A percentile compares a stretch with the other conserved stretches of the same genome.
phyloP scores from a whole-genome alignment of 2,888 invertebrate species.

The Leptogaster cylindrica region DNA sequence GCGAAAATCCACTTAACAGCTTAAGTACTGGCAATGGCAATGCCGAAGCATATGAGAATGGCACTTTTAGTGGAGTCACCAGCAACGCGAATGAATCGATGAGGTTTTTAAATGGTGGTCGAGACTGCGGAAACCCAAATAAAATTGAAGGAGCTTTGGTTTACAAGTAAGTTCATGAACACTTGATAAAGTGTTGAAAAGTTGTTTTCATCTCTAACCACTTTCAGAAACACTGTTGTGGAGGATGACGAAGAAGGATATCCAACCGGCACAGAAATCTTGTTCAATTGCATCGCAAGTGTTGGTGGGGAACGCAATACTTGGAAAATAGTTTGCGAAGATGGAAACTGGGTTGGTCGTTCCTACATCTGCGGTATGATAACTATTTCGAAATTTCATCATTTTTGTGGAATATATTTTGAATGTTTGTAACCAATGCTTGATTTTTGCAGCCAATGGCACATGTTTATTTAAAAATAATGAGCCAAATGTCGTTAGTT shows the following conservation, averaged over 20 bases:
- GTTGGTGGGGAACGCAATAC: conserved; percentile 82
- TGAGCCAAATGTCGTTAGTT: conserved; percentile 80
- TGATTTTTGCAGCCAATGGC: conserved; percentile 67
- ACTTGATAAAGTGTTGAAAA: neutral
- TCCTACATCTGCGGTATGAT: conserved; percentile 77
- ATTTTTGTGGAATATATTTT: conserved; percentile 55
- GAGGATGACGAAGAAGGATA: conserved; percentile 73
- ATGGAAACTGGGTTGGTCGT: conserved; percentile 83
- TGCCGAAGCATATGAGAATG: conserved; percentile 33
- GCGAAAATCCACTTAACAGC: conserved; percentile 48
- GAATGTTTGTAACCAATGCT: conserved; percentile 22
- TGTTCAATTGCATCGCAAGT: conserved; percentile 82
- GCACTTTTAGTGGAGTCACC: neutral
- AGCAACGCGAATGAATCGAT: conserved; percentile 51
- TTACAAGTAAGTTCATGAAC: conserved; percentile 62
- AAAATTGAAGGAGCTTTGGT: conserved; percentile 80
- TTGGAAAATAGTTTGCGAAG: conserved; percentile 85
- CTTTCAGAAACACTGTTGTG: conserved; percentile 69
- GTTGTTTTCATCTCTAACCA: neutral
- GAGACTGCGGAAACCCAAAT: conserved; percentile 58
- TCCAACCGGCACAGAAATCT: conserved; percentile 82
- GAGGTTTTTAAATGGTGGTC: conserved; percentile 49
- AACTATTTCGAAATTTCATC: conserved; percentile 47
- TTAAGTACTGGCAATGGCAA: conserved; percentile 34
- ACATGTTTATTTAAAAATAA: conserved; percentile 79